phyloP scores from a whole-genome alignment of 2,888 invertebrate species.

The Dioctria linearis region DNA sequence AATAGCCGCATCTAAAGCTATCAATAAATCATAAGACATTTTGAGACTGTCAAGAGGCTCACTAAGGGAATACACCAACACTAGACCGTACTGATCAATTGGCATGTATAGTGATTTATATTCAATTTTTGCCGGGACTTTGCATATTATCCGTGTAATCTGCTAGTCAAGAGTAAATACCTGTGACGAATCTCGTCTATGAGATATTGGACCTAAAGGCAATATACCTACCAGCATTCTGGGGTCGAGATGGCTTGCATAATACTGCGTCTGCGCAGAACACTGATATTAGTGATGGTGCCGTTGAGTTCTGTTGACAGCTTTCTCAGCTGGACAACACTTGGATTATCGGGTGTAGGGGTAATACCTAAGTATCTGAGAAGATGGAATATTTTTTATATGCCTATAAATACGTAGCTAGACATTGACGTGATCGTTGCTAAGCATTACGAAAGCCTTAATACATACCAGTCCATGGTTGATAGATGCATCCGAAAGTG shows the following conservation, averaged over 20 bases:
- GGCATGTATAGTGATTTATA: slow-evolving; percentile 51
- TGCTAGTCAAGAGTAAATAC: slow-evolving; percentile 32
- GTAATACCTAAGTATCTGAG: background rate
- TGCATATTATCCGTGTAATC: slow-evolving; percentile 50
- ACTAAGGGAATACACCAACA: slow-evolving; percentile 42
- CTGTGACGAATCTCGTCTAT: slow-evolving; percentile 45
- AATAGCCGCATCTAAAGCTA: slow-evolving; percentile 57
- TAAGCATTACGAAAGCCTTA: background rate
- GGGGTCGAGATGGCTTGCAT: slow-evolving; percentile 32
- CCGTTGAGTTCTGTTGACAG: slow-evolving; percentile 42
- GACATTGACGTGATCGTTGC: slow-evolving; percentile 18
- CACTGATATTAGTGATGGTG: background rate
- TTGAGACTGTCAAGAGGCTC: slow-evolving; percentile 44
- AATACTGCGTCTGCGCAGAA: slow-evolving; percentile 42
- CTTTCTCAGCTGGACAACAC: slow-evolving; percentile 21
- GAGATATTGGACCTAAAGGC: slow-evolving; percentile 1
- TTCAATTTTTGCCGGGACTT: slow-evolving; percentile 51
- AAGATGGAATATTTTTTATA: slow-evolving; percentile 37
- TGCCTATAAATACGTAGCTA: background rate
- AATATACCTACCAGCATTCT: slow-evolving; percentile 7
- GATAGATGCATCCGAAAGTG: slow-evolving; percentile 24
- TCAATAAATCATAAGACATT: slow-evolving; percentile 59
- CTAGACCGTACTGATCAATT: slow-evolving; percentile 47
- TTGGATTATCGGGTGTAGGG: background rate
- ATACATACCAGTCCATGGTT: slow-evolving; percentile 6